These are phyloP conservation scores for Melospiza melodia DNA, from an alignment of 2,113 vertebrate species.

Conservation along the genomic window DNA sequence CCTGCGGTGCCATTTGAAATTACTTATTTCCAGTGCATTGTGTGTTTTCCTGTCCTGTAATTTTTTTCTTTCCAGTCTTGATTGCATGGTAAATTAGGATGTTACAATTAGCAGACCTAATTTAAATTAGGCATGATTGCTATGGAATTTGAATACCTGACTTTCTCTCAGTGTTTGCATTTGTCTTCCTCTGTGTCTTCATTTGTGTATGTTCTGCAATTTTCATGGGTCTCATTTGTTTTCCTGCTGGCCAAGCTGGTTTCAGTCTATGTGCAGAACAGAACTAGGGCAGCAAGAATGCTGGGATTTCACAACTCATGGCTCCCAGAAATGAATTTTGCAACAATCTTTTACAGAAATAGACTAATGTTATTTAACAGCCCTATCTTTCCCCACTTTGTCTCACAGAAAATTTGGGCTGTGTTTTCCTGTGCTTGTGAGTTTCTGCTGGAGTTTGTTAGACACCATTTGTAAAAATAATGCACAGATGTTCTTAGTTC, in stretches of 20 bases:
- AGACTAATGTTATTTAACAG: neutral
- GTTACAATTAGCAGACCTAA: conserved; percentile 33
- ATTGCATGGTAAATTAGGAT: conserved; percentile 10
- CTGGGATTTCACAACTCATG: neutral
- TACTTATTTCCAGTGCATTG: neutral
- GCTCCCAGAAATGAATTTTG: neutral
- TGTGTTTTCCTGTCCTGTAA: conserved; percentile 26
- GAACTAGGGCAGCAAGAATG: neutral
- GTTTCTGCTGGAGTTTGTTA: neutral
- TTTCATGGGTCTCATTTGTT: neutral
- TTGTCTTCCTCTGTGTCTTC: neutral
- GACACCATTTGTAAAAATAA: neutral
- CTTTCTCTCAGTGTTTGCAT: neutral
- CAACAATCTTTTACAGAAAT: neutral
- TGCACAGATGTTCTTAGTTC: neutral
- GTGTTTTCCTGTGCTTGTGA: neutral
- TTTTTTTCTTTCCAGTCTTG: conserved; percentile 20
- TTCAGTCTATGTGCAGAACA: neutral
- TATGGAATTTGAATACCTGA: neutral
- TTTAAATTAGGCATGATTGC: conserved; percentile 36
- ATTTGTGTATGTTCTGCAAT: neutral
- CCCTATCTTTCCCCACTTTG: neutral
- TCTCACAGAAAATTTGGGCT: neutral
- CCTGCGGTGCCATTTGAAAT: neutral
- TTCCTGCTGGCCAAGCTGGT: neutral